Conservation (phyloP, 2,888 invertebrate species). For the Coenonympha arcania region DNA sequence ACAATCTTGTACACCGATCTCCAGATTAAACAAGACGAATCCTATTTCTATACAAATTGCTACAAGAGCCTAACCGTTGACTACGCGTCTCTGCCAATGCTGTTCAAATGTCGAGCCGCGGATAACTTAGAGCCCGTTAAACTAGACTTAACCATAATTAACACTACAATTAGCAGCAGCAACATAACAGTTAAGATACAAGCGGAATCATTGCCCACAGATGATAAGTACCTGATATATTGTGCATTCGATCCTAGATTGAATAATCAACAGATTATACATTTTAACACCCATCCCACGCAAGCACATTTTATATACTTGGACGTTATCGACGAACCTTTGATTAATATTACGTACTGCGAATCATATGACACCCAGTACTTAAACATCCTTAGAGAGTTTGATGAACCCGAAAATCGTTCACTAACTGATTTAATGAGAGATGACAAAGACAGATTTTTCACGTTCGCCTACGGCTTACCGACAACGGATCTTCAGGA, state of each 20-base stretch:
- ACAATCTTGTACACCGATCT: slow-evolving; percentile 78
- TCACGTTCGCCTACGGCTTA: slow-evolving; percentile 83
- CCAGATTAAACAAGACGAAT: slow-evolving; percentile 67
- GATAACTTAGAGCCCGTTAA: slow-evolving; percentile 46
- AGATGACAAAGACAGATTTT: slow-evolving; percentile 81
- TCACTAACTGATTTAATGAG: slow-evolving; percentile 58
- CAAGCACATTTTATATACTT: slow-evolving; percentile 75
- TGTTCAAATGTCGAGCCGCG: slow-evolving; percentile 69
- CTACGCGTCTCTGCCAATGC: slow-evolving; percentile 42
- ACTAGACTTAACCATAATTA: slow-evolving; percentile 58
- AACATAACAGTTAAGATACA: slow-evolving; percentile 62
- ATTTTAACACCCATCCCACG: slow-evolving; percentile 72
- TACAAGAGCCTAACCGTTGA: slow-evolving; percentile 43
- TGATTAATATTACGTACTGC: slow-evolving; percentile 47
- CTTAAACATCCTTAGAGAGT: slow-evolving; percentile 36
- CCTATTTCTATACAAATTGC: slow-evolving; percentile 53
- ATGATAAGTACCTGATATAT: slow-evolving; percentile 60
- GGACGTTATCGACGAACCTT: slow-evolving; percentile 39
- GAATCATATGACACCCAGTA: slow-evolving; percentile 59
- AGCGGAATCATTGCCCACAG: slow-evolving; percentile 70
- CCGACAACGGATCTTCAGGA: slow-evolving; percentile 77
- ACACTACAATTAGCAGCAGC: slow-evolving; percentile 38
- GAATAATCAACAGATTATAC: slow-evolving; percentile 50
- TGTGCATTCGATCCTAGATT: slow-evolving; percentile 65
- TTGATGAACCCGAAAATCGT: slow-evolving; percentile 45